Base-by-base conservation (phyloP, 2,113 vertebrate species). In the Heloderma charlesbogerti region DNA sequence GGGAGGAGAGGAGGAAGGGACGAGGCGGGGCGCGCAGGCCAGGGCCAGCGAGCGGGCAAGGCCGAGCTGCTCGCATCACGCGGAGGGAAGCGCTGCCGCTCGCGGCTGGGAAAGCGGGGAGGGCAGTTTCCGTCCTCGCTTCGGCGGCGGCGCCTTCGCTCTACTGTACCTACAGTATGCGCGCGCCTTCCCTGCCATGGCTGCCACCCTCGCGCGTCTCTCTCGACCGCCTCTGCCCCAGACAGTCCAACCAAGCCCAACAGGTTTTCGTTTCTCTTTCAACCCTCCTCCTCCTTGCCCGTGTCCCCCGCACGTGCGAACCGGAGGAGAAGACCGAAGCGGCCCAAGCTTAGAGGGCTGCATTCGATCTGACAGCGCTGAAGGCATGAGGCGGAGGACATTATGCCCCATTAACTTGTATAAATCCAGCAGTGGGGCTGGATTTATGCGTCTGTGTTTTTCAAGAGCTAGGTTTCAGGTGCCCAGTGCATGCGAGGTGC, bases 1-100 rank as follows among this genome's bases (percentile, higher is more conserved):
- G 54, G 60, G 82, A 51, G 54, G 25, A 94, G 85, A 25, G 27
- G 89, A 43, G 66, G 89, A 54, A 43, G 29, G 48, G 67, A n/a
- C 37, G 20, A 63, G 69, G n/a, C 67, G 16, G 27, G 37, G 27
- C 83, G 67, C 81, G 48, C 66, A 29, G 48, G 51, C 54, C 43
- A 54, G 25, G 10, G 34, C 86, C 71, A 71, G 51, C 84, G 0
- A 48, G 10, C 31, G 40, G 4, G 75, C 80, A 80, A 43, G 86
- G 75, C 45, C 43, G 31, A n/a, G 78, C 80, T 45, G 83, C 86
- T 0, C 34, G 71, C 60, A 60, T 20, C 51, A 29, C 27, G 45
- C 40, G 34, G 18, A 57, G 29, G 84, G 3, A 57, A 34, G 25
- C 29, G 77, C 63, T 71, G 75, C 84, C 4, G 45, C 89, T 54